A percentile compares a stretch with the other conserved stretches of the same genome.
Evolutionary conservation across 2,113 vertebrate genomes (phyloP).

Genomic region (Hemibagrus wyckioides): DNA sequence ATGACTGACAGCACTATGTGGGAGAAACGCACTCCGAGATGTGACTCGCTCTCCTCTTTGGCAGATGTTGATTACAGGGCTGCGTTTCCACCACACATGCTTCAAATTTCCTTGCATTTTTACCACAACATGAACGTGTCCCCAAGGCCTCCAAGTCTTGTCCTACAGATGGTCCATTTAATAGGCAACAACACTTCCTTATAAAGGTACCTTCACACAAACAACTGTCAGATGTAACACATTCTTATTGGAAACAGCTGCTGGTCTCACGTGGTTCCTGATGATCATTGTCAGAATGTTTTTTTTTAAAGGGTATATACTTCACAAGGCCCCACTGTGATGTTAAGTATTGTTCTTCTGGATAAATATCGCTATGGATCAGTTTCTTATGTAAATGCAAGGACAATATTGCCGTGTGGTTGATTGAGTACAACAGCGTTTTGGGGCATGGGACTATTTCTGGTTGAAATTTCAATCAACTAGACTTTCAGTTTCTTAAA

Average conservation of each 20-base stretch:
- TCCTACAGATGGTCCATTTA: conserved; percentile 57
- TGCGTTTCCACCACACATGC: conserved; percentile 21
- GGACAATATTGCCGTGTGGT: neutral
- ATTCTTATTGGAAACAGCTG: conserved; percentile 56
- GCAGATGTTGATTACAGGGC: conserved; percentile 51
- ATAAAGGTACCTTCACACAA: conserved; percentile 56
- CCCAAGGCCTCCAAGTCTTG: conserved; percentile 49
- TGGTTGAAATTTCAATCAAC: conserved; percentile 11
- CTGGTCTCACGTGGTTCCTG: conserved; percentile 42
- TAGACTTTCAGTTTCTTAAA: conserved; percentile 25
- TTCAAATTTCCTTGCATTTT: conserved; percentile 47
- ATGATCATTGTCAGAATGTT: conserved; percentile 36
- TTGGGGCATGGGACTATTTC: neutral
- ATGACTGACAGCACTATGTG: conserved; percentile 48
- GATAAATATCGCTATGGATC: neutral
- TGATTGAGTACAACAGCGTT: neutral
- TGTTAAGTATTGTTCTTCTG: conserved; percentile 17
- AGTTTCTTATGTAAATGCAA: conserved; percentile 9
- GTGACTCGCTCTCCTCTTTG: conserved; percentile 40
- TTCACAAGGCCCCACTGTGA: conserved; percentile 34
- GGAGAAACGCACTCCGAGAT: conserved; percentile 15
- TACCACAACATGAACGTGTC: conserved; percentile 42
- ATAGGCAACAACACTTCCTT: conserved; percentile 53
- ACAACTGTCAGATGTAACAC: conserved; percentile 57
- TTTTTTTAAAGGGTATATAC: conserved; percentile 34